Base-by-base conservation (phyloP, 2,888 invertebrate genomes). In the Archips crataeganus region DNA sequence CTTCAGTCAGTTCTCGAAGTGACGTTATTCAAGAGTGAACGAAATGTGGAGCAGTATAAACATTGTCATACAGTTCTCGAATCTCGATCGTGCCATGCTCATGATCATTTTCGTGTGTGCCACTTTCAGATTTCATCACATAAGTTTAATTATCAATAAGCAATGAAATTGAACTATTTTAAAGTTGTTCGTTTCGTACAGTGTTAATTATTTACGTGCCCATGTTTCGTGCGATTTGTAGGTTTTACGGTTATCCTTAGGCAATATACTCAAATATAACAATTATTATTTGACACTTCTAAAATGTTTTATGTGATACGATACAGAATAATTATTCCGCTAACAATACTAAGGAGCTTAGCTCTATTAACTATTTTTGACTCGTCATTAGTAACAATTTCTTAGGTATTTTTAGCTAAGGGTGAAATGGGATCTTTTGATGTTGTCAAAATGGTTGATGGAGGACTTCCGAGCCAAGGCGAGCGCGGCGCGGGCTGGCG, bases 381-480 rank as follows among this genome's bases (percentile, higher is more conserved):
- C 2, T n/a, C 15, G 15, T 23, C 57, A n/a, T 57, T 57, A 57
- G 57, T 3, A 32, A 57, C 57, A 32, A 32, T 32, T 57, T 57
- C 32, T 57, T 32, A 32, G 32, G 11, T 57, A 57, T 32, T 57
- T 11, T 57, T 23, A 32, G 32, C 57, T 57, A 57, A 67, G 70
- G 72, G 75, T 62, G 62, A 62, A 75, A 67, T 70, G 51, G 68
- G 72, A 54, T 75, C 76, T 76, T 77, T 76, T 75, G 79, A 77
- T 75, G 79, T 77, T 79, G 77, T 77, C 79, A 69, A 78, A 69
- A 78, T 80, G 79, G 79, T 85, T 79, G 82, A 85, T 85, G 81
- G 85, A 90, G 87, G 86, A 89, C 85, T 90, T 90, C 89, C 89
- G 89, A 83, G 85, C 84, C 81, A 81, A 85, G 87, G 88, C 85